A percentile compares a stretch with the other conserved stretches of the same genome.
Conservation (phyloP, 2,113 vertebrate genomes). For the Rhea americana region DNA sequence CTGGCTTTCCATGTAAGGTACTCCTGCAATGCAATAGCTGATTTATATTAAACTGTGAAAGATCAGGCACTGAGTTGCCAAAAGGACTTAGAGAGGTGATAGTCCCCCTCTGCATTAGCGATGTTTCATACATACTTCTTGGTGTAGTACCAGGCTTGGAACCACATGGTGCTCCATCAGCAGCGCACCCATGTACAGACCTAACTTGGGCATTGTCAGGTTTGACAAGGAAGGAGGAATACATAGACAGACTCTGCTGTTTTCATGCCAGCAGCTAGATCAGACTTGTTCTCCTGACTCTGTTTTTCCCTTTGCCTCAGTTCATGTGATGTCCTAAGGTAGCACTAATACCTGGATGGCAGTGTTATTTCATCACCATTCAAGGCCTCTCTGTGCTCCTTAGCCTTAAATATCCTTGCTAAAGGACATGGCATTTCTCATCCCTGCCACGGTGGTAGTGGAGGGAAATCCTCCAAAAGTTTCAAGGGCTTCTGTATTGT, state of each 20-base stretch:
- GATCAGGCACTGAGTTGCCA: background rate
- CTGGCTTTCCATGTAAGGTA: background rate
- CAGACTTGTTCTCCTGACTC: background rate
- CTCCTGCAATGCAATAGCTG: background rate
- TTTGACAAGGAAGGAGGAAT: background rate
- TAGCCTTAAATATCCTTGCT: background rate
- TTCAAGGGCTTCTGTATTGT: background rate
- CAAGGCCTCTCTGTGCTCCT: background rate
- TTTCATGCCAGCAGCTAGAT: background rate
- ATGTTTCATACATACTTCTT: background rate
- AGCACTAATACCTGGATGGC: background rate
- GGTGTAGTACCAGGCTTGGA: background rate
- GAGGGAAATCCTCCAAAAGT: background rate
- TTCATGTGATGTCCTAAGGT: background rate
- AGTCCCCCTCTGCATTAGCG: background rate
- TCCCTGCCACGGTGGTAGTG: background rate
- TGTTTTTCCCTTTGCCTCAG: background rate
- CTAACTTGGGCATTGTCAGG: background rate
- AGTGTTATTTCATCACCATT: background rate
- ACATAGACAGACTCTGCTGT: background rate
- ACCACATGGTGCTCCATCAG: background rate
- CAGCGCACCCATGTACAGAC: background rate
- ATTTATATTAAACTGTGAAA: background rate
- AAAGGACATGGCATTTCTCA: background rate
- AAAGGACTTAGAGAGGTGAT: background rate